These are phyloP conservation scores for Drosophila rellima DNA, from an alignment of 2,888 invertebrate genomes.

Conservation along the genomic window DNA sequence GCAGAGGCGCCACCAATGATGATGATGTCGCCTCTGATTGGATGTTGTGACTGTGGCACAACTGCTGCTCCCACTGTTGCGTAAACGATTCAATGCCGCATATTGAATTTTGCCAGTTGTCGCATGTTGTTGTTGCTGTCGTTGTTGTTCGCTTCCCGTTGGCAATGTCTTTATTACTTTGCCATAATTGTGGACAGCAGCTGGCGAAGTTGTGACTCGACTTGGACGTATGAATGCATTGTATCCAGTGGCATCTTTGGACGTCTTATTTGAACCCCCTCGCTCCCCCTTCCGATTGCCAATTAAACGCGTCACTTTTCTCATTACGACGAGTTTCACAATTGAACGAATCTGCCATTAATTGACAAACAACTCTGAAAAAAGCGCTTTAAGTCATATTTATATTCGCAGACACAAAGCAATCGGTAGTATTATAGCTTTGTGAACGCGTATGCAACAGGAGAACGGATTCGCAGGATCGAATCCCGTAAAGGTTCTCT, in stretches of 20 bases:
- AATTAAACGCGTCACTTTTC: slow-evolving; percentile 79
- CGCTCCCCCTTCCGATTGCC: slow-evolving; percentile 56
- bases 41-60: slow-evolving; percentile 18
- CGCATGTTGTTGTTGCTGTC: slow-evolving; percentile 9
- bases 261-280: slow-evolving; percentile 46
- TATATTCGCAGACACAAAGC: background rate
- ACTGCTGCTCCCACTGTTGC: slow-evolving; percentile 45
- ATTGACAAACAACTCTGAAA: slow-evolving; percentile 40
- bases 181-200: slow-evolving; percentile 75
- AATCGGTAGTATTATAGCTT: background rate
- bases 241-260: slow-evolving; percentile 67
- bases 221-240: slow-evolving; percentile 56
- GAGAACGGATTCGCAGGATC: background rate
- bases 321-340: slow-evolving; percentile 67
- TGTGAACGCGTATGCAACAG: background rate
- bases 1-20: slow-evolving; percentile 35
- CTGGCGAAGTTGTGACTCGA: slow-evolving; percentile 31
- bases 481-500: background rate
- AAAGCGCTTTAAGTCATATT: slow-evolving; percentile 17
- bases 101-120: slow-evolving; percentile 77
- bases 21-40: slow-evolving; percentile 21
- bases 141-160: slow-evolving; percentile 13
- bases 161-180: slow-evolving; percentile 48
- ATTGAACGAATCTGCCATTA: slow-evolving; percentile 60
- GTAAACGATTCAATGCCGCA: slow-evolving; percentile 79